Conservation (phyloP, 2,888 invertebrate species). For the Clunio marinus region DNA sequence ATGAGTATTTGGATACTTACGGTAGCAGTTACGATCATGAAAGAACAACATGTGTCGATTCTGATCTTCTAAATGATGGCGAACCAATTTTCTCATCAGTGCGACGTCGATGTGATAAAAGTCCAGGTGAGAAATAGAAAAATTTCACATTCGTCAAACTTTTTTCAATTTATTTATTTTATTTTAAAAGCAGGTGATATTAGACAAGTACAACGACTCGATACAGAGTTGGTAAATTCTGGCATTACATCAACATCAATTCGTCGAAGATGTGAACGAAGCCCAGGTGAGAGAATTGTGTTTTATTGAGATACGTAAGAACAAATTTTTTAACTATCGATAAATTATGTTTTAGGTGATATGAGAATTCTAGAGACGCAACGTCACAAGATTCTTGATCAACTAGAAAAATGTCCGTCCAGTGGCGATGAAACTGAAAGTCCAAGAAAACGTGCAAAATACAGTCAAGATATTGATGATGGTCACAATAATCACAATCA, state of each 20-base stretch:
- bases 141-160: not conserved
- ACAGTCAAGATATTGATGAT: constrained; percentile 52
- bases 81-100: constrained; percentile 50
- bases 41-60: constrained; percentile 43
- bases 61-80: constrained; percentile 46
- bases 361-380: constrained; percentile 67
- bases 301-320: not conserved
- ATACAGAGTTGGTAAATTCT: constrained; percentile 14
- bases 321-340: not conserved
- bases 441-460: constrained; percentile 63
- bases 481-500: constrained; percentile 40
- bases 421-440: constrained; percentile 65
- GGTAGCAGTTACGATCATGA: constrained; percentile 62
- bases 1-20: constrained; percentile 51
- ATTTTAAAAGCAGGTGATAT: constrained; percentile 23
- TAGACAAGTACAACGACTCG: constrained; percentile 26
- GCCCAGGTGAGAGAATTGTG: constrained; percentile 11
- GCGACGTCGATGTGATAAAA: constrained; percentile 52
- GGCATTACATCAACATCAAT: constrained; percentile 16
- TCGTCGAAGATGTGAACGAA: constrained; percentile 24
- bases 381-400: constrained; percentile 64
- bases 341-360: constrained; percentile 58
- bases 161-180: not conserved
- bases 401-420: constrained; percentile 66
- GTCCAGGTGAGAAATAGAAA: constrained; percentile 43